Evolutionary conservation across 2,113 vertebrate genomes (phyloP).

Genomic region (Melozone crissalis): DNA sequence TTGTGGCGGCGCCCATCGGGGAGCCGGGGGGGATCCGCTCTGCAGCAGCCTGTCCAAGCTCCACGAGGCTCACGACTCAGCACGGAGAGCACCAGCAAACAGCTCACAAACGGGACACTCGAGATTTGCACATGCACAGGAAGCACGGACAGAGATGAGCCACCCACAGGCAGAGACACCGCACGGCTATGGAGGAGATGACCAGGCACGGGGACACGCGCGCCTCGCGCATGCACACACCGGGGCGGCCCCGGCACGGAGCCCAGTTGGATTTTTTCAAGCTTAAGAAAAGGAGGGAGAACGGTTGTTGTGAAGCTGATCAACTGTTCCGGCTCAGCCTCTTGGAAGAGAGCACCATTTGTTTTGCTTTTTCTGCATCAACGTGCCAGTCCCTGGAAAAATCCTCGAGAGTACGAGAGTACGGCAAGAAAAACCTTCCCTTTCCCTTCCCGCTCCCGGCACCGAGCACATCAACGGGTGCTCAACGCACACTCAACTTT

Average conservation of each 20-base stretch:
- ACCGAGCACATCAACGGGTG: not conserved
- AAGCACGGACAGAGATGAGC: conserved; percentile 73
- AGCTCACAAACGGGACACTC: conserved; percentile 60
- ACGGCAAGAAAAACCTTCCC: not conserved
- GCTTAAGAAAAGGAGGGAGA: conserved; percentile 45
- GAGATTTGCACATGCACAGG: conserved; percentile 77
- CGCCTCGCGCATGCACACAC: conserved; percentile 74
- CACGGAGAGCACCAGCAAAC: conserved; percentile 65
- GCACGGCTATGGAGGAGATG: conserved; percentile 53
- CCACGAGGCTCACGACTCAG: conserved; percentile 58
- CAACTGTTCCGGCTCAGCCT: conserved; percentile 47
- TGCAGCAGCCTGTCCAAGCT: conserved; percentile 16
- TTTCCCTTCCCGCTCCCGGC: conserved; percentile 33
- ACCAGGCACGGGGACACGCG: conserved; percentile 68
- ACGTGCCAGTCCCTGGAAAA: conserved; percentile 45
- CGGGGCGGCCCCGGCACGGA: not conserved
- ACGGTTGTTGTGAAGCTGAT: not conserved
- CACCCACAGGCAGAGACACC: conserved; percentile 62
- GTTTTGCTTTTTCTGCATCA: not conserved
- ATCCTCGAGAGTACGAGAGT: conserved; percentile 13
- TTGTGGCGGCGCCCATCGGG: not conserved
- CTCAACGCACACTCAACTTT: not conserved
- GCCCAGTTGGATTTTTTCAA: not conserved
- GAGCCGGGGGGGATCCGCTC: not conserved
- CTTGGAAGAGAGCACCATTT: conserved; percentile 44